phyloP scores from a whole-genome alignment of 92 coral and sea anemone genomes.

The Muricea muricata region DNA sequence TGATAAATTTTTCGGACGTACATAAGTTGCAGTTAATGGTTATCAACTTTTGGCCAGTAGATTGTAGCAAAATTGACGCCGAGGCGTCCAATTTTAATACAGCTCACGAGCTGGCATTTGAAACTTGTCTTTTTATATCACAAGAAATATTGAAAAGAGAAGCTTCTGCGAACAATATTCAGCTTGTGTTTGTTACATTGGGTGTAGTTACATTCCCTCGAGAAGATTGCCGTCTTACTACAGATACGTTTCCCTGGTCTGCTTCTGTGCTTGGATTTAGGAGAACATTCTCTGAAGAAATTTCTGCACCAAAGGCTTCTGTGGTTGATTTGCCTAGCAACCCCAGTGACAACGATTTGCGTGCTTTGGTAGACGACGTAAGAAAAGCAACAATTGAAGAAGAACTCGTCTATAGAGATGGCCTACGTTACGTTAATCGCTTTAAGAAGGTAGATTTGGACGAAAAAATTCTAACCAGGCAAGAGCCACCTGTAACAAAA shows the following conservation, averaged over 20 bases:
- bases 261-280: conserved; percentile 26
- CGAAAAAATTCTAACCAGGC: neutral
- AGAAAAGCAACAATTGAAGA: conserved; percentile 45
- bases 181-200: conserved; percentile 31
- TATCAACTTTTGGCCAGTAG: conserved; percentile 67
- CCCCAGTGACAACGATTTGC: conserved; percentile 35
- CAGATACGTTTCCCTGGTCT: conserved; percentile 47
- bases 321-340: conserved; percentile 16
- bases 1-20: too few relatives aligned
- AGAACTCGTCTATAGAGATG: conserved; percentile 66
- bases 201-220: neutral
- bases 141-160: conserved; percentile 33
- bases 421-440: conserved; percentile 70
- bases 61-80: conserved; percentile 21
- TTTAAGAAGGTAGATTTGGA: conserved; percentile 38
- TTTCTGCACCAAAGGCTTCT: neutral
- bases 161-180: neutral
- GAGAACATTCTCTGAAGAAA: conserved; percentile 21
- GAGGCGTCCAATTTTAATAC: conserved; percentile 26
- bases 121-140: conserved; percentile 35
- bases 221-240: neutral
- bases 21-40: too few relatives aligned
- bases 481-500: neutral
- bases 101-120: conserved; percentile 44
- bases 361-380: conserved; percentile 50